These are phyloP conservation scores for Pinctada fucata DNA, from an alignment of 2,888 invertebrate species.

Conservation along the genomic window DNA sequence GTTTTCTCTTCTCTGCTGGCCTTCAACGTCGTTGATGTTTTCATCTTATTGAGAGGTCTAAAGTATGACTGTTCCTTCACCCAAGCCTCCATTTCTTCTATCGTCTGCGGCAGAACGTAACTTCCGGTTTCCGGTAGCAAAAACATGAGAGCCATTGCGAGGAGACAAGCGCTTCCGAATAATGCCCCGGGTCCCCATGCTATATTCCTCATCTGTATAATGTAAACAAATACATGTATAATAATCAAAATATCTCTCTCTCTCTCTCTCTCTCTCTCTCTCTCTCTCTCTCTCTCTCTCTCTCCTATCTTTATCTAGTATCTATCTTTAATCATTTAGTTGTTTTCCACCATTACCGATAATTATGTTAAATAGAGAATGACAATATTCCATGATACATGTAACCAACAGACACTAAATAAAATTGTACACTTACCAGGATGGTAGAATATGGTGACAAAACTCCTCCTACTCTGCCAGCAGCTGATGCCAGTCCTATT, in stretches of 20 bases:
- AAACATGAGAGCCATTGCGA: not conserved
- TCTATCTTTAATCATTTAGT: not conserved
- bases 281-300: no score
- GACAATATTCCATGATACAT: no score
- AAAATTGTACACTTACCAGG: not conserved
- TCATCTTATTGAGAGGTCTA: not conserved
- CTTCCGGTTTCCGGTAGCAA: not conserved
- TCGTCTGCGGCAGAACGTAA: not conserved
- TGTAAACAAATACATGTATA: no score
- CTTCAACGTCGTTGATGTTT: no score
- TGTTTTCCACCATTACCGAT: no score
- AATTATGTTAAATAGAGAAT: no score
- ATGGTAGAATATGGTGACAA: not conserved
- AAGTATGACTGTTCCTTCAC: not conserved
- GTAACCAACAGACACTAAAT: not conserved
- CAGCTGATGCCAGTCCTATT: not conserved
- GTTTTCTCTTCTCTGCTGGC: no score
- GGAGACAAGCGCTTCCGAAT: not conserved
- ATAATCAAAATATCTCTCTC: no score
- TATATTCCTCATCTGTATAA: not conserved
- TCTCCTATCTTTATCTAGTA: not conserved
- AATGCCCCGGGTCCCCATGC: not conserved
- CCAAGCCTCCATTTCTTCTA: not conserved
- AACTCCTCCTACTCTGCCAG: not conserved
- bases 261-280: no score